Conservation (phyloP, 1,140 invertebrate species). For the Heliconius melpomene region DNA sequence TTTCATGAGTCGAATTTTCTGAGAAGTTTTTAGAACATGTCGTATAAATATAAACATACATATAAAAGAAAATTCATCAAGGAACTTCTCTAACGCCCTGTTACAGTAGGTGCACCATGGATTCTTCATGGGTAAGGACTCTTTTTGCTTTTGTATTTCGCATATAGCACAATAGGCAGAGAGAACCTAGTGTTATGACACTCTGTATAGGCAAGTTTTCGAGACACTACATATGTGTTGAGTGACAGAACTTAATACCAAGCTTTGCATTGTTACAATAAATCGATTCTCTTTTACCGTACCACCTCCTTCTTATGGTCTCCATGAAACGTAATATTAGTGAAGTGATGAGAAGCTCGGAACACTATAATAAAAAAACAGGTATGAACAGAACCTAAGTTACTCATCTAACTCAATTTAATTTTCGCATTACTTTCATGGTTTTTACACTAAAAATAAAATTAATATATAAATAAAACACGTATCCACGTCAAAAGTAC, state of each 20-base stretch:
- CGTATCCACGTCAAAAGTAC: not conserved
- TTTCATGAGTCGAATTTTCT: conserved; percentile 37
- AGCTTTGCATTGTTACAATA: too few relatives aligned
- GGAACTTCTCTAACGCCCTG: conserved; percentile 23
- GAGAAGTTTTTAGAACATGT: conserved; percentile 34
- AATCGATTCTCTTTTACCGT: too few relatives aligned
- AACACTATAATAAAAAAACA: too few relatives aligned
- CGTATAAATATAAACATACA: conserved; percentile 36
- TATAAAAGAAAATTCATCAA: conserved; percentile 40
- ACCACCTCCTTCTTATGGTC: too few relatives aligned
- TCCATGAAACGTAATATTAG: too few relatives aligned
- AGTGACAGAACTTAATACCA: too few relatives aligned
- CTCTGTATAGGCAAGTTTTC: too few relatives aligned
- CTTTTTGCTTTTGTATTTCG: not conserved
- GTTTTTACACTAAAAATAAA: not conserved
- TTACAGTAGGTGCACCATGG: not conserved
- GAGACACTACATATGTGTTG: too few relatives aligned
- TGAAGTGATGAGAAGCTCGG: too few relatives aligned
- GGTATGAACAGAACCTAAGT: too few relatives aligned
- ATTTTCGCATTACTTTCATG: not conserved
- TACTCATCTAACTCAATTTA: too few relatives aligned
- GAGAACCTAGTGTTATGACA: too few relatives aligned
- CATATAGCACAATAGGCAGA: not conserved
- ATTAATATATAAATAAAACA: not conserved
- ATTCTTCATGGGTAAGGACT: not conserved